phyloP scores from a whole-genome alignment of 2,797 vertebrate genomes.

The Mus spretus region DNA sequence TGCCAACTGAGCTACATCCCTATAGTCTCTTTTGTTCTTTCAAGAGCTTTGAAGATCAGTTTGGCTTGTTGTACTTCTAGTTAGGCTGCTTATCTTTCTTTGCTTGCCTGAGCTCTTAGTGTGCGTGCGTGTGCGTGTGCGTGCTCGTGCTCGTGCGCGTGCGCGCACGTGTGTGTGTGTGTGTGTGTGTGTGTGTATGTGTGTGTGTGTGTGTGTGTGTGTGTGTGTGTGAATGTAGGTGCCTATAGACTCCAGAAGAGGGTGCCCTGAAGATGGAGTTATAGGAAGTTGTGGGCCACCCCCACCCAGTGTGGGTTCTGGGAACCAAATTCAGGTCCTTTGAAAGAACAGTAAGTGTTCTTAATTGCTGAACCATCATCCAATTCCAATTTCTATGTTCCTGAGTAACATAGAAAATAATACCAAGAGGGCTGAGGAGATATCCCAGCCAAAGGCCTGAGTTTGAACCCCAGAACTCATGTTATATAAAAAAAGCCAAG shows the following conservation, averaged over 20 bases:
- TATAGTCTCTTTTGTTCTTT: background rate
- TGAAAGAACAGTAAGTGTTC: background rate
- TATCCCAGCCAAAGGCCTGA: background rate
- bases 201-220: too few species aligned
- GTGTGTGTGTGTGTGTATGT: background rate
- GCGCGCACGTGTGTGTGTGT: too few species aligned
- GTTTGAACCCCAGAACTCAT: background rate
- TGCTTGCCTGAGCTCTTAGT: background rate
- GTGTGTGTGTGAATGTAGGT: background rate
- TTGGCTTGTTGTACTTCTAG: background rate
- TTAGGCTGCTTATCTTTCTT: background rate
- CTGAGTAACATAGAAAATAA: slow-evolving; percentile 13
- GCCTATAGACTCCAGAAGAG: background rate
- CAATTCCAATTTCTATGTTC: background rate
- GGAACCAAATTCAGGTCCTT: background rate
- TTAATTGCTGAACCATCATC: background rate
- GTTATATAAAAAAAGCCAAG: background rate
- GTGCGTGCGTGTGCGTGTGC: too few species aligned
- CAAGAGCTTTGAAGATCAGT: background rate
- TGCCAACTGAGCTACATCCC: background rate
- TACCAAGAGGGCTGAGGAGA: background rate
- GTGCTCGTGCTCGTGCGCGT: too few species aligned
- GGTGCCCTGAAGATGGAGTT: background rate
- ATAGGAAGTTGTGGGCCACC: background rate
- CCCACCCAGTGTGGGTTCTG: background rate